Evolutionary conservation across 2,888 invertebrate species (phyloP).

Genomic region (Drosophila nr. medialis): DNA sequence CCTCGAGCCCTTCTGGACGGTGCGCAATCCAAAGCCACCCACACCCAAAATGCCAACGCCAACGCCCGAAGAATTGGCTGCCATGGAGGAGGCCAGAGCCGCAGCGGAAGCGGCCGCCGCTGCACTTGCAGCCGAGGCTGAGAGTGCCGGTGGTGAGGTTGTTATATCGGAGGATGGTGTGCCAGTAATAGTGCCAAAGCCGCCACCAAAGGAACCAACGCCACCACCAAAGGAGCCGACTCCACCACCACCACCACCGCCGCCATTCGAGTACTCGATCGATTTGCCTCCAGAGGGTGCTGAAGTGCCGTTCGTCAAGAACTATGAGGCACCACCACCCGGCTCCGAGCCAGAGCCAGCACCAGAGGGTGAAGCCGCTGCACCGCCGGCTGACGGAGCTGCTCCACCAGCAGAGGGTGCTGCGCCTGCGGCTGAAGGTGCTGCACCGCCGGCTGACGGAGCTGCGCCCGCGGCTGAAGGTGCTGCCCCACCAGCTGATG

Average conservation of each 20-base stretch:
- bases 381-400: conserved; percentile 79
- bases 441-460: conserved; percentile 61
- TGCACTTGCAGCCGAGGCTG: conserved; percentile 70
- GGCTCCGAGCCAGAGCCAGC: conserved; percentile 81
- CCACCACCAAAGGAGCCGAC: conserved; percentile 83
- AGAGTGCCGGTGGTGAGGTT: conserved; percentile 59
- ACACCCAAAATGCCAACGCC: conserved; percentile 84
- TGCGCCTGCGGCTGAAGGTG: conserved; percentile 74
- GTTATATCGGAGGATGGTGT: conserved; percentile 54
- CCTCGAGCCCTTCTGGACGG: conserved; percentile 86
- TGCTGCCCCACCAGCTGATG: conserved; percentile 77
- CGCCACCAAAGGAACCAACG: conserved; percentile 64
- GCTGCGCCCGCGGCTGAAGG: conserved; percentile 71
- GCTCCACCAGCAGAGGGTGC: conserved; percentile 79
- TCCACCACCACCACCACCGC: conserved; percentile 84
- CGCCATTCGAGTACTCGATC: conserved; percentile 84
- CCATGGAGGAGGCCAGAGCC: conserved; percentile 82
- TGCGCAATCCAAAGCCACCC: conserved; percentile 84
- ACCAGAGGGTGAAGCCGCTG: conserved; percentile 74
- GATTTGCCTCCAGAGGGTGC: conserved; percentile 85
- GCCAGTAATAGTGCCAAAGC: conserved; percentile 33
- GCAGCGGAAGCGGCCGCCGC: conserved; percentile 78
- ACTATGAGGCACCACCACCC: conserved; percentile 84
- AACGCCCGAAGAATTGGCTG: conserved; percentile 83
- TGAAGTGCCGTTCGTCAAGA: conserved; percentile 85